A percentile compares a stretch with the other conserved stretches of the same genome.
Evolutionary conservation across 2,113 vertebrate genomes (phyloP).

Genomic region (Elachura formosa): DNA sequence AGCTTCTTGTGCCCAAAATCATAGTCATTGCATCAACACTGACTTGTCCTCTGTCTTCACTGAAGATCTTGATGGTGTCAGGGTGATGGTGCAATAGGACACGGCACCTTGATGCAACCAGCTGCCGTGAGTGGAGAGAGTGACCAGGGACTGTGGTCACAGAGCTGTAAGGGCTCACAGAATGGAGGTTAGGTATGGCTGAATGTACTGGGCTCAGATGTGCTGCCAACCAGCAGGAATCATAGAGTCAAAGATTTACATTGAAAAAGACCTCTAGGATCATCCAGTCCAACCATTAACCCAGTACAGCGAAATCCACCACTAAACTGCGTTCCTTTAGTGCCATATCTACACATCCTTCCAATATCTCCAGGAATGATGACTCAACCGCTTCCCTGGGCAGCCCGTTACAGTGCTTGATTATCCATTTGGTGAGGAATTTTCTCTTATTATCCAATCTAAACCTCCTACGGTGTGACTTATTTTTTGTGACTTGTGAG

Average conservation of each 20-base stretch:
- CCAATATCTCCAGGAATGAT: neutral
- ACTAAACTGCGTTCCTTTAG: neutral
- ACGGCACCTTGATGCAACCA: neutral
- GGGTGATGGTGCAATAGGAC: neutral
- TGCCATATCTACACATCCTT: neutral
- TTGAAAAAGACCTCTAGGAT: neutral
- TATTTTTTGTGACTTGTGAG: neutral
- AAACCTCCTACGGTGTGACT: accelerated
- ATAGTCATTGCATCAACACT: neutral
- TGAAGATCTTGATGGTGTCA: neutral
- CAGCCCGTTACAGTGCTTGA: neutral
- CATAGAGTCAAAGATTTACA: neutral
- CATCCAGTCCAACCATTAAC: neutral
- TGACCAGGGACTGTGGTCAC: accelerated
- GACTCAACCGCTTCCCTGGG: neutral
- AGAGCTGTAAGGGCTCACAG: accelerated
- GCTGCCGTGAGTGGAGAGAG: accelerated
- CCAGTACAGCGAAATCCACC: neutral
- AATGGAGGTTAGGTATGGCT: accelerated
- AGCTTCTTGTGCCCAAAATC: neutral
- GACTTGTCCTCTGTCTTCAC: neutral
- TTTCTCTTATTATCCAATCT: neutral
- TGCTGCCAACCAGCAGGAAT: neutral
- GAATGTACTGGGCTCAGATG: neutral
- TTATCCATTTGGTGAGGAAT: neutral